Evolutionary conservation across 1,140 invertebrate species (phyloP), one percentile per base, ranked within the genome.

Genomic region (Drosophila sp.): DNA sequence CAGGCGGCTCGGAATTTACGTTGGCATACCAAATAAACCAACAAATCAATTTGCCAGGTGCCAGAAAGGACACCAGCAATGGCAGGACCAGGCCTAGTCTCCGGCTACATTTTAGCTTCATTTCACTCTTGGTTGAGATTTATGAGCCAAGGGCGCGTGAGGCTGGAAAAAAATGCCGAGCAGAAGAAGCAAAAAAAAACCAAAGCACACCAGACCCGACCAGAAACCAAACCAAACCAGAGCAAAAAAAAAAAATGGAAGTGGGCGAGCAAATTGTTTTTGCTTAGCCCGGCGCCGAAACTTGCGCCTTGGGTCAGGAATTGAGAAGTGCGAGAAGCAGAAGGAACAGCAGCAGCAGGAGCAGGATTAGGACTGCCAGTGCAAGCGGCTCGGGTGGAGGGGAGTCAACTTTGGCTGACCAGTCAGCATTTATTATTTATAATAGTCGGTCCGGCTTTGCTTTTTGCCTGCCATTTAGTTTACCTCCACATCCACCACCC

Each of bases 351-450:
- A 64, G 77, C 50, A 60, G 29, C 17, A 61, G 60, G 54, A 65
- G 66, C 64, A 64, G 77, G 57, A 50, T 50, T 50, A 50, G 44
- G 44, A 50, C 23, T 50, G 44, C 23, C 25, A 50, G 44, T 50
- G 23, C 44, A 50, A 50, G 8, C 27, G 44, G 25, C 25, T 50
- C 2, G 44, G 23, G 40, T n/a, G 40, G 41, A 47, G 33, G 23
- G 62, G 8, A 40, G 57, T 33, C 33, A 50, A 40, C 60, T 58
- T 62, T 66, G 80, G 80, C 84, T 89, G 84, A 89, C 84, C 83
- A 87, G 85, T 89, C 84, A 84, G 84, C 84, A 89, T 89, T 89
- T 89, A 89, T 89, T 89, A 89, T 89, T 89, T 89, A 89, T 89
- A 89, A 89, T 89, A 89, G 85, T 84, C 74, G 84, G 56, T 58